Base-by-base conservation (phyloP, 2,797 vertebrate genomes). In the Sebastiscus albofasciatus region DNA sequence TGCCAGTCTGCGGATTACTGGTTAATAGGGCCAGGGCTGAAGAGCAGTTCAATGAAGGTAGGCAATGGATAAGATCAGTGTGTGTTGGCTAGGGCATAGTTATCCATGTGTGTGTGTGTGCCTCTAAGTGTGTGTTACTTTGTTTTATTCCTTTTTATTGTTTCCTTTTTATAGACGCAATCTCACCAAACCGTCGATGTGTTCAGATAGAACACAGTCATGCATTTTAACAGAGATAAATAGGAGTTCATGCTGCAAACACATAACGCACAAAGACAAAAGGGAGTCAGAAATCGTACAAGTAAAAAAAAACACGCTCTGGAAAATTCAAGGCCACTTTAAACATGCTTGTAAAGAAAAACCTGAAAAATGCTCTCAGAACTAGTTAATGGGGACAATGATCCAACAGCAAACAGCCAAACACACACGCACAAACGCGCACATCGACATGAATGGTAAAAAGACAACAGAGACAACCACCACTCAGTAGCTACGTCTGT, bases 1-100 rank as follows among this genome's bases (percentile, higher is more conserved):
- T 96, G 94, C 94, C 85, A 95, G 92, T 87, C 93, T 90, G 88
- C 69, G 90, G 90, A 94, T 93, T 96, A 95, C 95, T 90, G 94
- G 93, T 96, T 95, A 95, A 95, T 95, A 90, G 93, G 92, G 93
- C 93, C 92, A 92, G 88, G 86, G 78, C 93, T 95, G 95, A 90
- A 94, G 93, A 94, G 91, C 86, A 87, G 93, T 93, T 96, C 92
- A 95, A 90, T 93, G 91, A 92, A 95, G 90, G 83, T 87, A 90
- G 90, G 91, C 90, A 93, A 92, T 86, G 87, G 94, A 92, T 89
- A 91, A 92, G 91, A 93, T 94, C 91, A 87, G 88, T 81, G 86
- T 79, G 85, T 84, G 72, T 80, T 85, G 46, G 74, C 74, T 59
- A 27, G 39, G 33, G 62, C 76, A 76, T 60, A 71, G 71, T 72